Conservation (phyloP, 2,113 vertebrate genomes). For the Numida meleagris region DNA sequence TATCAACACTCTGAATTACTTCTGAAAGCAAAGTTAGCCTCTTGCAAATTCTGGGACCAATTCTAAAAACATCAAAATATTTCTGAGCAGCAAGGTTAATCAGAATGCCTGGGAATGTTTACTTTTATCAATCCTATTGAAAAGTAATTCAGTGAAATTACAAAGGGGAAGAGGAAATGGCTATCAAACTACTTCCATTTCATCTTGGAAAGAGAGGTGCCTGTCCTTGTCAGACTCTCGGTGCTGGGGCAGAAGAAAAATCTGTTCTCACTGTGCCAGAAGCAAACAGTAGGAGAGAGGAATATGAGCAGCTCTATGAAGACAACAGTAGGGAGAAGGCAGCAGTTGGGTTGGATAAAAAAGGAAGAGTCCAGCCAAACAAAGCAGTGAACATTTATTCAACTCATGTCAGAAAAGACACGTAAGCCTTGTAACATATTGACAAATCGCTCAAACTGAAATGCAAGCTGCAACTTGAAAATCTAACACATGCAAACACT, state of each 20-base stretch:
- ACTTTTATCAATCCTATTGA: not conserved
- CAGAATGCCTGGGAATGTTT: constrained; percentile 8
- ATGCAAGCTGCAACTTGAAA: constrained; percentile 35
- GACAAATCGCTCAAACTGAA: constrained; percentile 18
- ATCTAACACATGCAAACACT: not conserved
- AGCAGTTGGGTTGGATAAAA: not conserved
- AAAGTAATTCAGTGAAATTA: not conserved
- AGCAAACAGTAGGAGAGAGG: not conserved
- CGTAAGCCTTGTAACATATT: not conserved
- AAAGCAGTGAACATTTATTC: not conserved
- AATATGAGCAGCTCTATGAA: not conserved
- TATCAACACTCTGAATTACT: not conserved
- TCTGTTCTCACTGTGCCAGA: not conserved
- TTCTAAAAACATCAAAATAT: not conserved
- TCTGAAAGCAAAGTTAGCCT: constrained; percentile 12
- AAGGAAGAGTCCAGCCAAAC: not conserved
- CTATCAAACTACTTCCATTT: not conserved
- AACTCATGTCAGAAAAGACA: not conserved
- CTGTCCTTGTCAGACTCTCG: not conserved
- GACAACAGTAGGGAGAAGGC: not conserved
- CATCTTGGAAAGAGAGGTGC: not conserved
- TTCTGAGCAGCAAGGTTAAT: not conserved
- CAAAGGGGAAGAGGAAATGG: not conserved
- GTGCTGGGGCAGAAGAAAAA: not conserved
- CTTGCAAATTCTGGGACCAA: not conserved